These are phyloP conservation scores for Empidonax traillii DNA, from an alignment of 2,113 vertebrate genomes.

Conservation along the genomic window DNA sequence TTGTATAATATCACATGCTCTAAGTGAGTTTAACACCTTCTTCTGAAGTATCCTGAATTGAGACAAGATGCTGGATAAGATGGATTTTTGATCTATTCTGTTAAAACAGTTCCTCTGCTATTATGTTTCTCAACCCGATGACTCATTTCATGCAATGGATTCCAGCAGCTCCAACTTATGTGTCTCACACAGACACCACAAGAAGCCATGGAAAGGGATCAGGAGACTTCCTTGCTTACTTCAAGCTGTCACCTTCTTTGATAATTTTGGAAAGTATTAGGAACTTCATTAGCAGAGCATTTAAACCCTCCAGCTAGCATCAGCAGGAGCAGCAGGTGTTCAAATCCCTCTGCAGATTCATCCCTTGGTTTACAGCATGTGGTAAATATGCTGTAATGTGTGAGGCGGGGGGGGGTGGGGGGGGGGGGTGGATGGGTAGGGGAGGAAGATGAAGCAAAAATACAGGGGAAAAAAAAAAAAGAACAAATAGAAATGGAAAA, in stretches of 20 bases:
- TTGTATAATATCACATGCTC: background rate
- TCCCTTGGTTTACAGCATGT: background rate
- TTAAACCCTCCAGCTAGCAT: background rate
- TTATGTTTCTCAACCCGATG: background rate
- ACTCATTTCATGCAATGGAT: background rate
- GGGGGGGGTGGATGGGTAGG: too few species aligned
- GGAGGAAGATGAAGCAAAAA: background rate
- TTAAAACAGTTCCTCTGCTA: background rate
- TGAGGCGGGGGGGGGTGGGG: fast-evolving
- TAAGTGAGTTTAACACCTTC: conserved; percentile 17
- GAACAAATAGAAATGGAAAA: background rate
- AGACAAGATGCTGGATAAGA: conserved; percentile 12
- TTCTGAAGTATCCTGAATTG: conserved; percentile 14
- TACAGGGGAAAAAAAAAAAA: fast-evolving
- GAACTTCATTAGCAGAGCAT: background rate
- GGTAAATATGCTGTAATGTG: background rate
- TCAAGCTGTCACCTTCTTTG: background rate
- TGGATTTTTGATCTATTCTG: background rate
- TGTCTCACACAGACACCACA: background rate
- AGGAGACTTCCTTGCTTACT: background rate
- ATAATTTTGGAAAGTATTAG: background rate
- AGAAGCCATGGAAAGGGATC: background rate
- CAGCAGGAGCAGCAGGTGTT: background rate
- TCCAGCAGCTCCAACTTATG: background rate
- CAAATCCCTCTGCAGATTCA: background rate